Evolutionary conservation across 2,113 vertebrate genomes (phyloP), one percentile per base, ranked within the genome.

Genomic region (Entosphenus tridentatus): DNA sequence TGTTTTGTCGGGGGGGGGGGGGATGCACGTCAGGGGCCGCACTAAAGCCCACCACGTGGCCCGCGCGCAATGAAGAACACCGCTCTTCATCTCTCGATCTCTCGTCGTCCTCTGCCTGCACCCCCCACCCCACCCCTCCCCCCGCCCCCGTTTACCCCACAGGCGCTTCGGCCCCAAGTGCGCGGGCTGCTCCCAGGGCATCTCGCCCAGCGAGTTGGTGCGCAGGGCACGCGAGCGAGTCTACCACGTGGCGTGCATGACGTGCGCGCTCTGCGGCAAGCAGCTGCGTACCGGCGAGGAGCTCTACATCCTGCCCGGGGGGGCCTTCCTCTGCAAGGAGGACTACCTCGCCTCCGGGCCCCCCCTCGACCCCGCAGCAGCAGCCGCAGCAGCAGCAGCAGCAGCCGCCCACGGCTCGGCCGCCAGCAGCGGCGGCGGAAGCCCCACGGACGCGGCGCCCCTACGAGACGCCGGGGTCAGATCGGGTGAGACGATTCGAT

Each of bases 241-340:
- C 71, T 97, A 96, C 70, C 92, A 97, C 71, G 84, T 97, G 75
- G 95, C 89, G 84, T 97, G 92, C 77, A 95, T 97, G 79, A 97
- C 91, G 71, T 97, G 92, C 81, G 91, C 90, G 88, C 88, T 96
- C 72, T 97, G 92, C 74, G 92, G 93, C 83, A 97, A 97, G 77
- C 92, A 97, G 82, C 86, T 97, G 74, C 93, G 89, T 76, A 96
- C 92, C 8, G 92, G 92, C 12, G 92, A 96, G 81, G 90, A 96
- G 71, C 84, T 96, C 67, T 96, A 96, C 70, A 89, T 96, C 75
- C 90, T 97, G 57, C 89, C 95, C 72, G 90, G 95, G 57, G 95
- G 95, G 80, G 95, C 95, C 78, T 97, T 97, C 67, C 90, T 97
- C 77, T 97, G 92, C 79, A 97, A 96, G 77, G 92, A 97, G 71